Base-by-base conservation (phyloP, 2,797 vertebrate species). In the Girardinus metallicus region DNA sequence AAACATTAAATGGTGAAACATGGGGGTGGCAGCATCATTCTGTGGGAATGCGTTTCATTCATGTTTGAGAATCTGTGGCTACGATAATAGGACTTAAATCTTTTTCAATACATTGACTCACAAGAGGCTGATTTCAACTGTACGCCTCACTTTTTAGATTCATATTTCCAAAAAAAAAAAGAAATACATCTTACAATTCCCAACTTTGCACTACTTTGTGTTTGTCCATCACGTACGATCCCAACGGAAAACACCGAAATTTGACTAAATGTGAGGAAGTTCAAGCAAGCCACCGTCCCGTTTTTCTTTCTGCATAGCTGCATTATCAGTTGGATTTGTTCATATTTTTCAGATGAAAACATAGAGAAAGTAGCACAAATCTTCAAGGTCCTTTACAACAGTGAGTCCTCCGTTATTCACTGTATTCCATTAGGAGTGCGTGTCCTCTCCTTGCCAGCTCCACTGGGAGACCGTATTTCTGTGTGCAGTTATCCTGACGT, bases 361-460 rank as follows among this genome's bases (percentile, higher is more conserved):
- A 34, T 41, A 49, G 31, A 36, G 47, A 72, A 46, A 72, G 51
- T 49, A 83, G 82, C 77, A 36, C 79, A 49, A 23, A 73, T 85
- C 80, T 72, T 75, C 73, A 31, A 66, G 62, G 64, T 41, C 21
- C 64, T 68, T 68, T 6, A 39, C 11, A 2, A 26, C 36, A 41
- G 64, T 11, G 18, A 41, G 36, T 68, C 36, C 2, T 79, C 39
- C 85, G 68, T 88, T 29, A 53, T 76, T 84, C 79, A 49, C 75
- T 89, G 83, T 88, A 43, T 90, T 83, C 92, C 87, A 93, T 96
- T 95, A 96, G 97, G 96, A 97, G 96, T 94, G 96, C 93, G 81
- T 95, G 94, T 94, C 90, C 91, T 81, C 55, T 94, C 95, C 92
- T 93, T 93, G 92, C 43, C 41, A 46, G 12, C 68, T 72, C 41